These are phyloP conservation scores for Callyntrura sp. DNA, from an alignment of 2,888 invertebrate genomes.

Conservation along the genomic window DNA sequence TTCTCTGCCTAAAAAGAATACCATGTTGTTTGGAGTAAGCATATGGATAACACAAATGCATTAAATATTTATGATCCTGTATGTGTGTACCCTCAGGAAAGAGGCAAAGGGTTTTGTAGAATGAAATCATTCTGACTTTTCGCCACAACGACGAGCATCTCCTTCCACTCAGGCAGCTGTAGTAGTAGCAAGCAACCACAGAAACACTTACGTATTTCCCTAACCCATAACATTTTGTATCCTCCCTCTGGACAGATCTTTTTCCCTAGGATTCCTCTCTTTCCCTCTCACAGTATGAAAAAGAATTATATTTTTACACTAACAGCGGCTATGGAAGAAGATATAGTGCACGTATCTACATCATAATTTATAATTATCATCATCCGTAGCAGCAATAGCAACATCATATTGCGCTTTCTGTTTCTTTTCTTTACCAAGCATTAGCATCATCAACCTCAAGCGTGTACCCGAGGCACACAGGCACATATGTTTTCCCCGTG, in stretches of 20 bases:
- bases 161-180: background rate
- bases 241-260: background rate
- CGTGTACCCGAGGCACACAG: background rate
- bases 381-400: slow-evolving; percentile 5
- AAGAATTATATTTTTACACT: background rate
- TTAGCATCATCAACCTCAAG: slow-evolving; percentile 14
- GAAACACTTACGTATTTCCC: background rate
- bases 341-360: background rate
- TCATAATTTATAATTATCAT: background rate
- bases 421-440: background rate
- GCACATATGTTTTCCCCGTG: slow-evolving; percentile 17
- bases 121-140: slow-evolving; percentile 34
- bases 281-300: background rate
- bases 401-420: background rate
- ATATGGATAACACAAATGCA: no score
- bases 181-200: slow-evolving; percentile 20
- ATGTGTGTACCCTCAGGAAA: background rate
- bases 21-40: no score
- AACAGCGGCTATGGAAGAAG: background rate
- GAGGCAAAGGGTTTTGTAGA: slow-evolving; percentile 6
- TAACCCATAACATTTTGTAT: background rate
- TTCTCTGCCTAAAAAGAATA: no score
- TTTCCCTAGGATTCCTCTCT: background rate
- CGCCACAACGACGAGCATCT: background rate
- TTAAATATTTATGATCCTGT: no score